Evolutionary conservation across 2,797 vertebrate species (phyloP).

Genomic region (Xenopus petersii): DNA sequence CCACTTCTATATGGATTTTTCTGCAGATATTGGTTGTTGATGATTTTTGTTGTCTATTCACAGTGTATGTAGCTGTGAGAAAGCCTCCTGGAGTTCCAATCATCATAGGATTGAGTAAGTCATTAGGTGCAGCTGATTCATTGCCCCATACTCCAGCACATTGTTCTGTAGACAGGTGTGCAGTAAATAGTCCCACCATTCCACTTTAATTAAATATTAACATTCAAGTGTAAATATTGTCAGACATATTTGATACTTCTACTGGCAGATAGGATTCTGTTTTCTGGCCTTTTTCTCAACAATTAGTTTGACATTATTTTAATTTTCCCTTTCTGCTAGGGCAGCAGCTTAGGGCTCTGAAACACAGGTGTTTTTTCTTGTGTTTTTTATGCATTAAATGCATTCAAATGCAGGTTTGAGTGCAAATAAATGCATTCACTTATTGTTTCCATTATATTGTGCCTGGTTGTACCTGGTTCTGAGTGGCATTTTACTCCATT

Average conservation of each 20-base stretch:
- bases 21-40: too few species aligned
- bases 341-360: too few species aligned
- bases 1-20: too few species aligned
- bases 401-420: too few species aligned
- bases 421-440: too few species aligned
- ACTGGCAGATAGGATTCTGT: slow-evolving; percentile 33
- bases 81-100: slow-evolving; percentile 5
- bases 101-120: not conserved
- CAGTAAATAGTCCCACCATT: slow-evolving; percentile 28
- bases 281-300: slow-evolving; percentile 15
- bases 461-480: too few species aligned
- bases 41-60: too few species aligned
- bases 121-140: slow-evolving; percentile 9
- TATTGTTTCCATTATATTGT: too few species aligned
- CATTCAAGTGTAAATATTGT: slow-evolving; percentile 43
- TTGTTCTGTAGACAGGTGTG: slow-evolving; percentile 38
- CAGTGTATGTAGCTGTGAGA: not conserved
- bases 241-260: slow-evolving; percentile 36
- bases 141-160: slow-evolving; percentile 6
- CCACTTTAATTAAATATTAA: slow-evolving; percentile 45
- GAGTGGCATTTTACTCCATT: too few species aligned
- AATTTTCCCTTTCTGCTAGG: not conserved
- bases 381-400: too few species aligned
- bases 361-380: too few species aligned
- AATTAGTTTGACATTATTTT: slow-evolving; percentile 30